Conservation (phyloP, 2,888 invertebrate genomes). For the Junonia oenone region DNA sequence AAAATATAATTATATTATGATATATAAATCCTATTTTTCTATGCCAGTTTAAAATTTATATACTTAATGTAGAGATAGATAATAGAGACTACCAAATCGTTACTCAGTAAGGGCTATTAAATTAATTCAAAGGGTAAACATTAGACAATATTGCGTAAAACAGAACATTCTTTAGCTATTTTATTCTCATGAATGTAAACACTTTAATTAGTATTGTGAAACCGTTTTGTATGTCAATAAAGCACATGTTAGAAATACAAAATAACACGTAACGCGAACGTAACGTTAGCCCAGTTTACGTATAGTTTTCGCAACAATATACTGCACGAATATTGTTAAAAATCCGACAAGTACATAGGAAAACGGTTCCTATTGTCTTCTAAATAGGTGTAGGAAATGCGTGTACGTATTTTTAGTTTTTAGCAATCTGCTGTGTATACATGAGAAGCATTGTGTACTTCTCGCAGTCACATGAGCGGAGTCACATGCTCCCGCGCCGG, state of each 20-base stretch:
- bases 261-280: conserved; percentile 46
- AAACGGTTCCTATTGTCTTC: background rate
- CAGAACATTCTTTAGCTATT: conserved; percentile 1
- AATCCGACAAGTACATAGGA: background rate
- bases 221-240: conserved; percentile 50
- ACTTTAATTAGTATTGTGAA: conserved; percentile 47
- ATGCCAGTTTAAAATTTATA: too few relatives aligned
- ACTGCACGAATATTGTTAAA: conserved; percentile 8
- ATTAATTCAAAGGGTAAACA: background rate
- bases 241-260: conserved; percentile 45
- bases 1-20: too few relatives aligned
- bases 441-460: conserved; percentile 15
- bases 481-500: conserved; percentile 46
- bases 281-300: conserved; percentile 44
- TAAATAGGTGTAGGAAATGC: background rate
- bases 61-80: too few relatives aligned
- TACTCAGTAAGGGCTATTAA: background rate
- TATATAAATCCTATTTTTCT: too few relatives aligned
- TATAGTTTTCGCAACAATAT: conserved; percentile 49
- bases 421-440: background rate
- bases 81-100: background rate
- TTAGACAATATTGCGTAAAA: conserved; percentile 3
- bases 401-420: background rate
- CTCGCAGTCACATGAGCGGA: conserved; percentile 49
- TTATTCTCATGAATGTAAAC: conserved; percentile 34